Conservation (phyloP, 2,113 vertebrate species). For the Shinisaurus crocodilurus region DNA sequence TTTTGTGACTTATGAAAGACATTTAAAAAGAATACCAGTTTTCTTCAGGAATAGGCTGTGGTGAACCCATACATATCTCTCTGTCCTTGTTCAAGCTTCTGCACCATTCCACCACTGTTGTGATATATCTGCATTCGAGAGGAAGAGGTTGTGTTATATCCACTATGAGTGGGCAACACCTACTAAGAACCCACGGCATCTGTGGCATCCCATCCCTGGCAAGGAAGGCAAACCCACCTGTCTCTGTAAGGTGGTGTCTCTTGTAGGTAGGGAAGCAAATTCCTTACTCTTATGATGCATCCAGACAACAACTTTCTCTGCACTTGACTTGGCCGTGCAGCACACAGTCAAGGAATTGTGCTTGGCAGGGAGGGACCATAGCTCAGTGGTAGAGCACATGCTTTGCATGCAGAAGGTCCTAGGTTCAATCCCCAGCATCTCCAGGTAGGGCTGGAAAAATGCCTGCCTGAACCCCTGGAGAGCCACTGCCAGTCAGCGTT, state of each 20-base stretch:
- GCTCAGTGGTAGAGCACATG: too few relatives aligned
- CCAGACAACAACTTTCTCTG: background rate
- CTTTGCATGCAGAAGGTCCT: too few relatives aligned
- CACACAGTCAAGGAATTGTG: background rate
- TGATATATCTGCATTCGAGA: conserved; percentile 73
- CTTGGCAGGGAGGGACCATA: too few relatives aligned
- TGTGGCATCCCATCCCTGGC: too few relatives aligned
- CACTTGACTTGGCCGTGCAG: background rate
- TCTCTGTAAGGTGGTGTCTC: background rate
- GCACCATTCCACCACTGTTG: conserved; percentile 76
- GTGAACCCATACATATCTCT: conserved; percentile 8
- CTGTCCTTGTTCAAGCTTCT: conserved; percentile 61
- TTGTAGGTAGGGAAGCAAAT: too few relatives aligned
- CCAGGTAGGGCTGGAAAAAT: too few relatives aligned
- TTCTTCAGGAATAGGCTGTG: conserved; percentile 54
- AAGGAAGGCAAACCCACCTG: background rate
- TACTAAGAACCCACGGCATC: background rate
- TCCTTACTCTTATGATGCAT: background rate
- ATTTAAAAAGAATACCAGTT: conserved; percentile 72
- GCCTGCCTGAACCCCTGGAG: too few relatives aligned
- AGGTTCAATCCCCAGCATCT: too few relatives aligned
- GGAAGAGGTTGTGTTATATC: background rate
- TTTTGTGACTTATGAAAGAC: conserved; percentile 32
- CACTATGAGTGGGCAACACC: background rate
- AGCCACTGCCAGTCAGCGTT: too few relatives aligned